phyloP scores from a whole-genome alignment of 2,113 vertebrate genomes.

The Mirounga angustirostris region DNA sequence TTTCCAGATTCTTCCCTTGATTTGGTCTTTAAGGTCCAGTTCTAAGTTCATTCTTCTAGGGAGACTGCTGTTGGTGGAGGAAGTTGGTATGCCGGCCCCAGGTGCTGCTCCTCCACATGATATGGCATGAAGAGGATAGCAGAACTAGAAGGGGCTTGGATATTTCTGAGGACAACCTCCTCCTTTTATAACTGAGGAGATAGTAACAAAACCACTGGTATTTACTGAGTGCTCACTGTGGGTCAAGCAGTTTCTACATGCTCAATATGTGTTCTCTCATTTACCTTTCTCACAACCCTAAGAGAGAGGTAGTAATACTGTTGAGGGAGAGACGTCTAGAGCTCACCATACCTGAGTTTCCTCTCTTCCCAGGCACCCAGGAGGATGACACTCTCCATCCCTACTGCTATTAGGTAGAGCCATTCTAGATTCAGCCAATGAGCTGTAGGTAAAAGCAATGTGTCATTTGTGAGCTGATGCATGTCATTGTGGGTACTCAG shows the following conservation, averaged over 20 bases:
- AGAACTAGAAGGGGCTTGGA: background rate
- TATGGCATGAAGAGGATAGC: background rate
- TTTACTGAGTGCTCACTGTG: background rate
- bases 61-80: background rate
- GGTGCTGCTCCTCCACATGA: background rate
- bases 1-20: constrained; percentile 24
- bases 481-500: background rate
- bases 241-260: background rate
- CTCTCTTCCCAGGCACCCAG: background rate
- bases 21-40: background rate
- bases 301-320: background rate
- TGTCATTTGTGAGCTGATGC: background rate
- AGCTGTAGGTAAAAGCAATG: background rate
- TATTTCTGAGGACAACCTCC: background rate
- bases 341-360: background rate
- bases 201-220: background rate
- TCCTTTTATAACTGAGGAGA: background rate
- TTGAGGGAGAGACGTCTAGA: background rate
- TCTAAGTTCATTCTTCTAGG: background rate
- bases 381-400: background rate
- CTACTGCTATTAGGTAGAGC: background rate
- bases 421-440: background rate
- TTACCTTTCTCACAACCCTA: background rate
- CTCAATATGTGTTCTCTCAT: background rate
- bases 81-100: background rate